Conservation (phyloP, 2,113 vertebrate species). For the Brachyhypopomus gauderio region DNA sequence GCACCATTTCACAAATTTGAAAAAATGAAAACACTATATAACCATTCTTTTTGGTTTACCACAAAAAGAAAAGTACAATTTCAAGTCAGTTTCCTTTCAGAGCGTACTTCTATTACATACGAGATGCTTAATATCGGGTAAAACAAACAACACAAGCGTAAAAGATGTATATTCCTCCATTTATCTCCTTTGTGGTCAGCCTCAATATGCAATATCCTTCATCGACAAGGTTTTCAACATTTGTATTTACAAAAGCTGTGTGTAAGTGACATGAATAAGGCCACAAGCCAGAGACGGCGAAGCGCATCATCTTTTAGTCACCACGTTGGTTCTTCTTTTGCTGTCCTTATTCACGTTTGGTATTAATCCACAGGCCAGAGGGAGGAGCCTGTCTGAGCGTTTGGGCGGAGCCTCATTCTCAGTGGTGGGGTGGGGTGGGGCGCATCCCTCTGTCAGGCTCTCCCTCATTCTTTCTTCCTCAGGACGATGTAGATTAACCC, state of each 20-base stretch:
- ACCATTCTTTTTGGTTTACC: slow-evolving; percentile 65
- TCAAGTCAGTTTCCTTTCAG: slow-evolving; percentile 49
- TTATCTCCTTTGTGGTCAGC: slow-evolving; percentile 34
- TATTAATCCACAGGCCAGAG: slow-evolving; percentile 35
- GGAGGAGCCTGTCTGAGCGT: slow-evolving; percentile 39
- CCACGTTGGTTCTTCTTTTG: slow-evolving; percentile 46
- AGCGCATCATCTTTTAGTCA: slow-evolving; percentile 64
- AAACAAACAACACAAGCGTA: slow-evolving; percentile 41
- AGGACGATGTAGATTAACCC: slow-evolving; percentile 92
- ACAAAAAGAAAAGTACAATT: slow-evolving; percentile 64
- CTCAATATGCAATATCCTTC: slow-evolving; percentile 43
- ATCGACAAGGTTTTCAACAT: slow-evolving; percentile 64
- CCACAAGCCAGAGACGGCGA: slow-evolving; percentile 78
- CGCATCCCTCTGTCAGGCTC: background rate
- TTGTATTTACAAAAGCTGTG: slow-evolving; percentile 96
- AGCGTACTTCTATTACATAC: slow-evolving; percentile 61
- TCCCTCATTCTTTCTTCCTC: slow-evolving; percentile 90
- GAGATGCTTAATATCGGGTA: slow-evolving; percentile 34
- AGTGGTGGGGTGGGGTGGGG: slow-evolving; percentile 14
- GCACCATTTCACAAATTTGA: slow-evolving; percentile 70
- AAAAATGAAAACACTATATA: slow-evolving; percentile 60
- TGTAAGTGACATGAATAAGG: slow-evolving; percentile 84
- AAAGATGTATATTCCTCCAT: slow-evolving; percentile 20
- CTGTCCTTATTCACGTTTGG: slow-evolving; percentile 46
- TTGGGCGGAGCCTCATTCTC: slow-evolving; percentile 52